Conservation (phyloP, 2,888 invertebrate species). For the Bhutanitis thaidina region DNA sequence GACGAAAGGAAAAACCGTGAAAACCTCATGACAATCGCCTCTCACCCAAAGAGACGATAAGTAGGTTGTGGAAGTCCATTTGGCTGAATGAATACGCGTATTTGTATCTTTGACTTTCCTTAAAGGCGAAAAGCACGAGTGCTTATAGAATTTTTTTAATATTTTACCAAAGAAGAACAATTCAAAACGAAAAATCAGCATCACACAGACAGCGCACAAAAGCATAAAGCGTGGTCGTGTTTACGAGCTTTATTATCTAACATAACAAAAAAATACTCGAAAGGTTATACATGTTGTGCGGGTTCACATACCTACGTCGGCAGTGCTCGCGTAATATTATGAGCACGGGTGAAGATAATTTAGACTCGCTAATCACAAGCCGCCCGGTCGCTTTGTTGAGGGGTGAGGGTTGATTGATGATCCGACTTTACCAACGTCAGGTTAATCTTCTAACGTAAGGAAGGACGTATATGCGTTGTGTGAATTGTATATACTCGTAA, state of each 20-base stretch:
- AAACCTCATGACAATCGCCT: too few relatives aligned
- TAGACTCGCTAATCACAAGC: slow-evolving; percentile 62
- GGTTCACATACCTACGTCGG: slow-evolving; percentile 1
- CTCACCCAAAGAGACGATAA: too few relatives aligned
- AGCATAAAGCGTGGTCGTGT: background rate
- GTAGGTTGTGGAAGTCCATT: too few relatives aligned
- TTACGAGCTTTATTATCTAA: background rate
- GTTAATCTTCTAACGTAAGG: slow-evolving; percentile 39
- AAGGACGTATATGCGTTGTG: slow-evolving; percentile 19
- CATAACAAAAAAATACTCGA: background rate
- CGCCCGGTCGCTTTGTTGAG: slow-evolving; percentile 52
- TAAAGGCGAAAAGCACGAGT: too few relatives aligned
- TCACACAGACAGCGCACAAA: too few relatives aligned
- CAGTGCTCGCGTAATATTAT: slow-evolving; percentile 15
- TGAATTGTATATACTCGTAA: slow-evolving; percentile 1
- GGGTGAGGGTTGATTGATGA: slow-evolving; percentile 64
- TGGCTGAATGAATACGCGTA: too few relatives aligned
- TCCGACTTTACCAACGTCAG: slow-evolving; percentile 43
- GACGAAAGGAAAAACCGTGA: too few relatives aligned
- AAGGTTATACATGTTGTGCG: background rate
- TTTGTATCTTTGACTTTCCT: too few relatives aligned
- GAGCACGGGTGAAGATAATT: slow-evolving; percentile 48
- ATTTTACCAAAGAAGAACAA: too few relatives aligned
- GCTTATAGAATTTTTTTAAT: too few relatives aligned
- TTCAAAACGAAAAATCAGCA: too few relatives aligned